phyloP scores from a whole-genome alignment of 2,113 vertebrate genomes.

The Lontra canadensis region DNA sequence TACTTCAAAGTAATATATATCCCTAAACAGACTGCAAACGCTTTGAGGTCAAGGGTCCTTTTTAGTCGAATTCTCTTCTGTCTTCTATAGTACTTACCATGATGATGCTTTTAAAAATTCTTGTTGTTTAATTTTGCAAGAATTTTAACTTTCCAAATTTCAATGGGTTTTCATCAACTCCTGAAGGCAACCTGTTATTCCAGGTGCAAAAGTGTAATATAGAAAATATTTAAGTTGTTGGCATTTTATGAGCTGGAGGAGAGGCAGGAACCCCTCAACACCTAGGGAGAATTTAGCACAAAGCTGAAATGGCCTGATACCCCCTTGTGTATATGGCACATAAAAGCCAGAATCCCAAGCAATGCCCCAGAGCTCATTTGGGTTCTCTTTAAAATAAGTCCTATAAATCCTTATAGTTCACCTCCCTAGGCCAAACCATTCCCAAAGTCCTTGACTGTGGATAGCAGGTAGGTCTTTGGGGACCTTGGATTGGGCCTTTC shows the following conservation, averaged over 20 bases:
- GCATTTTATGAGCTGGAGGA: background rate
- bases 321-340: background rate
- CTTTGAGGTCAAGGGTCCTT: background rate
- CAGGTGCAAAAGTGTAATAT: background rate
- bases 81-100: background rate
- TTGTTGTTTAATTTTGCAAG: slow-evolving; percentile 1
- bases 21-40: background rate
- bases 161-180: background rate
- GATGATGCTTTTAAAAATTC: background rate
- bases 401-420: slow-evolving; percentile 1
- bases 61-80: background rate
- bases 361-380: background rate
- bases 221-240: background rate
- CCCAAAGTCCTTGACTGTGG: background rate
- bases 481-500: background rate
- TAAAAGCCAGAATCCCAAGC: background rate
- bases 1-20: background rate
- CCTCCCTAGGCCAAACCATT: background rate
- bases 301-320: background rate
- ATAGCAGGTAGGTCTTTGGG: background rate
- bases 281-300: background rate
- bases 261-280: background rate
- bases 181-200: background rate
- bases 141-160: slow-evolving; percentile 53
- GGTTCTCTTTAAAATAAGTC: background rate